A percentile compares a stretch with the other conserved stretches of the same genome.
phyloP scores from a whole-genome alignment of 2,113 vertebrate species.

The Mungos mungo region DNA sequence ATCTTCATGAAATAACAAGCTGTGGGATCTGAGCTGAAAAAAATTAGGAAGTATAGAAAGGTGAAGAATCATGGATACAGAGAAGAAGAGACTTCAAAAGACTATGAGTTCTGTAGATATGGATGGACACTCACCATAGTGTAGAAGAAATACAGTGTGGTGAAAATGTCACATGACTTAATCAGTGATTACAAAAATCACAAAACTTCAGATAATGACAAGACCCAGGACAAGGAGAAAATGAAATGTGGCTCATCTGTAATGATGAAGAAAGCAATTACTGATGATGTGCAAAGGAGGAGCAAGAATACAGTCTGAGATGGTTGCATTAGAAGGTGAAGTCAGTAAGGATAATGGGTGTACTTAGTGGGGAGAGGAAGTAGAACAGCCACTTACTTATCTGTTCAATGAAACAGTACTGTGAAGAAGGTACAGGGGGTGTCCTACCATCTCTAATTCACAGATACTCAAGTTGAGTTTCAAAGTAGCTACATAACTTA shows the following conservation, averaged over 20 bases:
- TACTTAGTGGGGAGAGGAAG: neutral
- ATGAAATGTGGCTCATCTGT: neutral
- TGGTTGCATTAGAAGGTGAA: accelerated
- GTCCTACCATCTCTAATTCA: neutral
- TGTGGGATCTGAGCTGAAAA: neutral
- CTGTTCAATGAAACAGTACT: neutral
- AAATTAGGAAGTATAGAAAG: neutral
- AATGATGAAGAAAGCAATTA: neutral
- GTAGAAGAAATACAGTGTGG: neutral
- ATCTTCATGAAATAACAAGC: neutral
- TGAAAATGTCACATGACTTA: neutral
- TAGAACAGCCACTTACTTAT: accelerated
- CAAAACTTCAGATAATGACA: neutral
- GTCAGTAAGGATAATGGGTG: neutral
- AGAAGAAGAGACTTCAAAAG: neutral
- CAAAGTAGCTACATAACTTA: neutral
- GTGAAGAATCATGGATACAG: neutral
- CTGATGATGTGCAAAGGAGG: neutral
- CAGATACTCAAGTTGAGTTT: neutral
- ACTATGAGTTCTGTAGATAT: neutral
- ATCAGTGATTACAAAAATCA: neutral
- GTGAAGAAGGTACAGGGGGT: neutral
- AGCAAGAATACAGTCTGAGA: neutral
- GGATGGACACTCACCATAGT: neutral
- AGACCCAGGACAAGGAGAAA: neutral